Evolutionary conservation across 2,113 vertebrate species (phyloP).

Genomic region (Epinephelus cyanopodus): DNA sequence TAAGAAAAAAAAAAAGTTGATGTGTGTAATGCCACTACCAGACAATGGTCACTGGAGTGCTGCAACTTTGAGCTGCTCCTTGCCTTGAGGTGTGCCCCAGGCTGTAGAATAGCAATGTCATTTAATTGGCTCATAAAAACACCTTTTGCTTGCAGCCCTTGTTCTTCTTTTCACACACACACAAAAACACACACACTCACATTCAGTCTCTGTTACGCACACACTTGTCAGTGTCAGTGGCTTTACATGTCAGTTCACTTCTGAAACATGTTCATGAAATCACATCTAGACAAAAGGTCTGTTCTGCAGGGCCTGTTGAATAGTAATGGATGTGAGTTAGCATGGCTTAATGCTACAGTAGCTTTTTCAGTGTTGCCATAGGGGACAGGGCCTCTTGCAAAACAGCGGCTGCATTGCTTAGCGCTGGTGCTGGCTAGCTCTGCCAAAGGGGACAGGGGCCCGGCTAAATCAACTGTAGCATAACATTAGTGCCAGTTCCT

Average conservation of each 20-base stretch:
- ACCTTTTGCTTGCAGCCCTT: constrained; percentile 80
- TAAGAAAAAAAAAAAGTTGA: constrained; percentile 56
- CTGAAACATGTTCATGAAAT: constrained; percentile 77
- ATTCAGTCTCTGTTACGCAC: constrained; percentile 8
- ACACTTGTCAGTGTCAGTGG: constrained; percentile 72
- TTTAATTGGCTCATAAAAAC: constrained; percentile 87
- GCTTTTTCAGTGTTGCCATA: constrained; percentile 74
- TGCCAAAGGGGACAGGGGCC: constrained; percentile 79
- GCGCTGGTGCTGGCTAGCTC: constrained; percentile 48
- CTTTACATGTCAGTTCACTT: constrained; percentile 71
- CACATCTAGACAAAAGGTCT: constrained; percentile 77
- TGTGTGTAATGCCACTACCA: constrained; percentile 71
- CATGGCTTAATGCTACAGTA: constrained; percentile 78
- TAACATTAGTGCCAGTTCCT: constrained; percentile 78
- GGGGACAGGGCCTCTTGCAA: constrained; percentile 75
- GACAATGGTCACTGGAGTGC: constrained; percentile 78
- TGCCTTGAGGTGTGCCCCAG: constrained; percentile 82
- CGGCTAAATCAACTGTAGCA: constrained; percentile 82
- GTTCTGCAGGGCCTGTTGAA: constrained; percentile 82
- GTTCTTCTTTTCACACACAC: constrained; percentile 57
- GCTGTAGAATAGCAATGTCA: constrained; percentile 82
- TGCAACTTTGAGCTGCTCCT: constrained; percentile 75
- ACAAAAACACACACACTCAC: constrained; percentile 10
- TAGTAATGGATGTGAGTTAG: constrained; percentile 79
- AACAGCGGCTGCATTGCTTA: constrained; percentile 65